phyloP scores from a whole-genome alignment of 2,888 invertebrate species.

The Invenusta paracnida region DNA sequence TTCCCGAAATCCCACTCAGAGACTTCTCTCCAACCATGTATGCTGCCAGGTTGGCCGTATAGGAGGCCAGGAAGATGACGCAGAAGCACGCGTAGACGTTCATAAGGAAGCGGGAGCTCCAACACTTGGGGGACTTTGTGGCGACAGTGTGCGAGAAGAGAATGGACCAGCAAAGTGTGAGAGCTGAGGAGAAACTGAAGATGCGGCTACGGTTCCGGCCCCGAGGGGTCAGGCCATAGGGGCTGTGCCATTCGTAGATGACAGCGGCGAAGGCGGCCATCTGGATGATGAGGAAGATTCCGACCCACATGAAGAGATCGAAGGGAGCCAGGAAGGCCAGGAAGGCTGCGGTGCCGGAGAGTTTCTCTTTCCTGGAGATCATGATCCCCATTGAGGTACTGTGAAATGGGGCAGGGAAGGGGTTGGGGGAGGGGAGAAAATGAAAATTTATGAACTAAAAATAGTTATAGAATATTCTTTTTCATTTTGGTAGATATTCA shows the following conservation, averaged over 20 bases:
- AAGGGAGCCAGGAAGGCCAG: conserved; percentile 37
- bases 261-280: conserved; percentile 41
- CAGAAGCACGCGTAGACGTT: conserved; percentile 43
- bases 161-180: conserved; percentile 45
- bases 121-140: conserved; percentile 45
- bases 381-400: background rate
- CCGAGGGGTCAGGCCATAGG: conserved; percentile 44
- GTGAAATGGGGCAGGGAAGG: no score
- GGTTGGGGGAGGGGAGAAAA: no score
- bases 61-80: conserved; percentile 43
- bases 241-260: conserved; percentile 46
- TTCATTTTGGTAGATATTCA: no score
- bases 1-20: conserved; percentile 35
- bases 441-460: no score
- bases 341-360: background rate
- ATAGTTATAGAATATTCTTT: no score
- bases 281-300: conserved; percentile 41
- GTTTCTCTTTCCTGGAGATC: background rate
- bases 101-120: conserved; percentile 42
- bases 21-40: conserved; percentile 43
- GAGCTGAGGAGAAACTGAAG: conserved; percentile 45
- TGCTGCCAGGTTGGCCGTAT: conserved; percentile 44
- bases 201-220: conserved; percentile 42
- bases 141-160: conserved; percentile 45
- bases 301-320: conserved; percentile 39